Base-by-base conservation (phyloP, 2,113 vertebrate species). In the Phainopepla nitens region DNA sequence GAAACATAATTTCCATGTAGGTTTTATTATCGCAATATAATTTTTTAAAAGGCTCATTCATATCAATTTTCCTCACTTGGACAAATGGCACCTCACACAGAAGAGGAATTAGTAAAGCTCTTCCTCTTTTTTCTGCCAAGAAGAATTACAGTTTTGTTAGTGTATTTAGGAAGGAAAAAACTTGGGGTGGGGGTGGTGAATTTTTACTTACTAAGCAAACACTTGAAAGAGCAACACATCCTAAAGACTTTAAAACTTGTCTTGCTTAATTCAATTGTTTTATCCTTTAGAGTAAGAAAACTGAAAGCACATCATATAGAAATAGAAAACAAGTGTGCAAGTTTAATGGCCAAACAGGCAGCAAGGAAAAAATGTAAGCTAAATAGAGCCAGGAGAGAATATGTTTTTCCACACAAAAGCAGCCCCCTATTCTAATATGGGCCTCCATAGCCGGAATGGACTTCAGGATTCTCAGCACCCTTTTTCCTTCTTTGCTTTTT, bases 311-410 rank as follows among this genome's bases (percentile, higher is more conserved):
- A 80, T 97, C 71, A 94, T 77, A 96, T 68, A 97, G 91, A 91
- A 97, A 97, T 91, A 95, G 65, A 91, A 98, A 98, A 95, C 96
- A 98, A 92, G 84, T 98, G 97, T 92, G 50, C 73, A 95, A 96
- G 93, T 94, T 94, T 64, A 97, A 95, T 95, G 57, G 94, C 94
- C 66, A 91, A 96, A 94, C 31, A 95, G 88, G 77, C 84, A 64
- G 36, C 94, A 92, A 87, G 39, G 50, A 64, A 71, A 83, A 89
- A 73, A 87, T 35, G 65, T 62, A 72, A 88, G 56, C 85, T 95
- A 89, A 94, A 94, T 9, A 87, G 81, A 96, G 96, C 53, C 90
- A 96, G 75, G 35, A 88, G 57, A 94, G 54, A 83, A 44, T 78
- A 41, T 51, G 54, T 61, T 88, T 96, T 95, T 96, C 73, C 73